These are phyloP conservation scores for Tachysurus fulvidraco DNA, from an alignment of 2,113 vertebrate species.

Conservation along the genomic window DNA sequence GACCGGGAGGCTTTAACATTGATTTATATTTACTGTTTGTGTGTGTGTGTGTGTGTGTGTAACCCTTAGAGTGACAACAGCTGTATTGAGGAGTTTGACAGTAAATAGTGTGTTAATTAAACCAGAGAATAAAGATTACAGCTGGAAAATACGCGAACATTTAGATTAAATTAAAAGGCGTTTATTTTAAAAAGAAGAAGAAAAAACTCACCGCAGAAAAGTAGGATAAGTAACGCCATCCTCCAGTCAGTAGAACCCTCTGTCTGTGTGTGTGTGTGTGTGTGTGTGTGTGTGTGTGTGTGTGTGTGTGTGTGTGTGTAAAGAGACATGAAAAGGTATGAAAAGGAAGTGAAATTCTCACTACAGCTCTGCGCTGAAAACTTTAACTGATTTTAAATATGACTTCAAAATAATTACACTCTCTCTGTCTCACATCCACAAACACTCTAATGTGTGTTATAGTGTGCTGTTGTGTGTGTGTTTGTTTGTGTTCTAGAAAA, in stretches of 20 bases:
- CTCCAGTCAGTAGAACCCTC: background rate
- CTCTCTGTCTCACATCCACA: background rate
- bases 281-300: background rate
- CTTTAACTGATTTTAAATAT: background rate
- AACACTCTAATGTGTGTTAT: background rate
- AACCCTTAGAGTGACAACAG: background rate
- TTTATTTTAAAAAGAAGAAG: background rate
- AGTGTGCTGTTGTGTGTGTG: background rate
- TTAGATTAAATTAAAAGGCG: background rate
- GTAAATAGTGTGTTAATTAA: background rate
- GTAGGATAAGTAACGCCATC: background rate
- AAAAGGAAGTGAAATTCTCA: background rate
- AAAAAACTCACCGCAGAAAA: background rate
- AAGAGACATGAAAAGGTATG: background rate
- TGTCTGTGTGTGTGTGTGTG: background rate
- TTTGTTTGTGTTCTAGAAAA: background rate
- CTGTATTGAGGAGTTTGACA: background rate
- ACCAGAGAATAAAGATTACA: background rate
- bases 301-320: background rate
- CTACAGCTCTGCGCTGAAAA: background rate
- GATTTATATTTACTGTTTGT: background rate
- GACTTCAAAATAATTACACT: background rate
- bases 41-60: slow-evolving; percentile 36
- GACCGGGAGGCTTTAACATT: background rate
- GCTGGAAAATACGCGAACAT: background rate